Base-by-base conservation (phyloP, 64 coral and sea anemone genomes). In the Montipora foliosa region DNA sequence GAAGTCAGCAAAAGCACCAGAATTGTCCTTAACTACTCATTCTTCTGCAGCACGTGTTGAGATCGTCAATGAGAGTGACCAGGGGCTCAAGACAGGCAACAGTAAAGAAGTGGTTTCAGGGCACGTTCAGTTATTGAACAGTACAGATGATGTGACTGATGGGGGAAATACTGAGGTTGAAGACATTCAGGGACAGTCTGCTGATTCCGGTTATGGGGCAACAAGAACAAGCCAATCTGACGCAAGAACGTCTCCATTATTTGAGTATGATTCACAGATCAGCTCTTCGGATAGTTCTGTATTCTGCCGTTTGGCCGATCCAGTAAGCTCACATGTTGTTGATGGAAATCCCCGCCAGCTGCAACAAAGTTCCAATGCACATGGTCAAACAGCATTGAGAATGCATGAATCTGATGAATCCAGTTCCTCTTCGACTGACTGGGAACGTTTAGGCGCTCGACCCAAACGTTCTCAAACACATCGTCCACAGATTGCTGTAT, bases 391-490 rank as follows among this genome's bases (percentile, higher is more conserved):
- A 24, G 6, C 62, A 48, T 8, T 14, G 44, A 3, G 8, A 4
- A 14, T 13, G 3, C 37, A 19, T 48, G 0, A 4, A 16, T 3
- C 81, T 4, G 81, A 44, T n/a, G 66, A 24, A 68, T 19, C 12
- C 13, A 47, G 16, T 67, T 8, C 4, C 3, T 15, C 25, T 71
- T 5, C 7, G 2, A 71, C 8, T 49, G 46, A 86, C 17, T 86
- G 66, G 66, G 66, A 72, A 21, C 64, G 47, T 14, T 46, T 22
- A 4, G 82, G 82, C 12, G 82, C 82, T 10, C 48, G 82, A 86
- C 82, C 82, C 19, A 86, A 48, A 24, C 19, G 8, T 22, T 1
- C 37, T 13, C 62, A 48, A 50, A 4, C 37, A 0, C 52, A 82
- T 44, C 3, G 4, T 8, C 16, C 76, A 78, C 10, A 0, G 8